A percentile compares a stretch with the other conserved stretches of the same genome.
Evolutionary conservation across 1,140 invertebrate genomes (phyloP).

Genomic region (Aphelinus certus): DNA sequence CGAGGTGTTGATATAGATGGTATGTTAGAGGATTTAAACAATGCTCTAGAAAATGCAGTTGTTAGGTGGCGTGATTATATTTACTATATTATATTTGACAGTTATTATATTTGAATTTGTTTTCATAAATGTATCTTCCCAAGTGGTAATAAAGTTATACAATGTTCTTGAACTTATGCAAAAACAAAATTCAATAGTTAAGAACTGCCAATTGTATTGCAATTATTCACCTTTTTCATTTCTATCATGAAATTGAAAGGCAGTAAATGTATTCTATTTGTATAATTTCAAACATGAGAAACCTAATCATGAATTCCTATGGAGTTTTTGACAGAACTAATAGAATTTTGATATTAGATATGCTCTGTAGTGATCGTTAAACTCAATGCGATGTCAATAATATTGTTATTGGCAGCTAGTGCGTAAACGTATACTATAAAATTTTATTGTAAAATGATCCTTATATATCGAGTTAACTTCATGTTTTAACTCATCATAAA

Average conservation of each 20-base stretch:
- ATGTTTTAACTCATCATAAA: too few species aligned
- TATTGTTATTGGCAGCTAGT: too few species aligned
- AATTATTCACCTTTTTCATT: neutral
- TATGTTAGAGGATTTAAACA: constrained; percentile 81
- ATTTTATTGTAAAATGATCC: too few species aligned
- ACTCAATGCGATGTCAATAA: too few species aligned
- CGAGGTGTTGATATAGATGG: constrained; percentile 86
- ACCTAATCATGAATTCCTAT: too few species aligned
- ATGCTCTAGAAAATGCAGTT: constrained; percentile 87
- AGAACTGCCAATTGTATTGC: constrained; percentile 9
- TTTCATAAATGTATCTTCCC: constrained; percentile 40
- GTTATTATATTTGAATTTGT: constrained; percentile 50
- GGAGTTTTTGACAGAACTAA: too few species aligned
- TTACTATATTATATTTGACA: constrained; percentile 98
- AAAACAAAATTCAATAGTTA: neutral
- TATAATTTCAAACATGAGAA: neutral
- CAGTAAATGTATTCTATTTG: neutral
- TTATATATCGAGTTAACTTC: too few species aligned
- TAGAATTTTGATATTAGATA: too few species aligned
- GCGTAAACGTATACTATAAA: too few species aligned
- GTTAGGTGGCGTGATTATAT: constrained; percentile 96
- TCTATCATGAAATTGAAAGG: neutral
- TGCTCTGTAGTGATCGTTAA: too few species aligned
- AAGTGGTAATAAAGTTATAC: constrained; percentile 23
- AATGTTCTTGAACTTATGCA: constrained; percentile 10